phyloP scores from a whole-genome alignment of 2,113 vertebrate genomes.

The Bombycilla garrulus region DNA sequence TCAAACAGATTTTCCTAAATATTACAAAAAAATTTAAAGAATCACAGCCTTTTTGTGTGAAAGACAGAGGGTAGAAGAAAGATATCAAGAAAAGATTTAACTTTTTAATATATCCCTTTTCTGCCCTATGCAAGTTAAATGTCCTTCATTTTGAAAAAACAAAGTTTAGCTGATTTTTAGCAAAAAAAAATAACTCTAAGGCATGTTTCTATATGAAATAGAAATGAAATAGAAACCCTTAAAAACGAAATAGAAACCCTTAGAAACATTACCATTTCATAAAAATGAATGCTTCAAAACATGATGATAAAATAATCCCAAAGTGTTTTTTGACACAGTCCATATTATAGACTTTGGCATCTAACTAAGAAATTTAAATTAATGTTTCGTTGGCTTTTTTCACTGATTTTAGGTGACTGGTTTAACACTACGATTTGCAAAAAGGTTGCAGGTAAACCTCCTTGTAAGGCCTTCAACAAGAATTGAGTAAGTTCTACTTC shows the following conservation, averaged over 20 bases:
- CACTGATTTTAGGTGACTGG: constrained; percentile 82
- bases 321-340: neutral
- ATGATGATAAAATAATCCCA: neutral
- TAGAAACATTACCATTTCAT: neutral
- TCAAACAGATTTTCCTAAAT: neutral
- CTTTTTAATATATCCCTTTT: neutral
- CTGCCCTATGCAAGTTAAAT: neutral
- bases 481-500: constrained; percentile 80
- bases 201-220: neutral
- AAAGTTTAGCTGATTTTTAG: neutral
- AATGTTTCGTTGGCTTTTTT: neutral
- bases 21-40: neutral
- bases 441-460: constrained; percentile 90
- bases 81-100: neutral
- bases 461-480: constrained; percentile 76
- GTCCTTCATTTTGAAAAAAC: neutral
- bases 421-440: constrained; percentile 90
- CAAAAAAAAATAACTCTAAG: neutral
- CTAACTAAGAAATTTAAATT: neutral
- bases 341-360: neutral
- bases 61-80: neutral
- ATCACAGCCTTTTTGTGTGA: neutral
- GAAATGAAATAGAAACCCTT: neutral
- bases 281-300: neutral
- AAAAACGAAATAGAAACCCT: neutral